Evolutionary conservation across 2,797 vertebrate genomes (phyloP), one percentile per base, ranked within the genome.

Genomic region (Vultur gryphus): DNA sequence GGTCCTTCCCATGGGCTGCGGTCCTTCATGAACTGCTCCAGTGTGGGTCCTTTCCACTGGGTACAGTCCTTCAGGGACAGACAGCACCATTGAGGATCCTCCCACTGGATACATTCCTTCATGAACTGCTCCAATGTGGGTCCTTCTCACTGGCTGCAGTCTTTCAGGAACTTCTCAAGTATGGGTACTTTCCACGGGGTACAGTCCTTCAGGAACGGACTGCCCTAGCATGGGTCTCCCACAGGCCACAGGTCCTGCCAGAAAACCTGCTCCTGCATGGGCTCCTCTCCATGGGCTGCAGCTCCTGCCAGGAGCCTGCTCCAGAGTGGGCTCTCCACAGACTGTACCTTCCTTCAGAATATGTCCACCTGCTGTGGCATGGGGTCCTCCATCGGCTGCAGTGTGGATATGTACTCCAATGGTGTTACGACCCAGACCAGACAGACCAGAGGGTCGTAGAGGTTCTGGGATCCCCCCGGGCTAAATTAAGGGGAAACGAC

Each of bases 21-120:
- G 44, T 71, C 14, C 17, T 75, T 48, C 41, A 73, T 0, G 2
- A 39, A 46, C 23, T 55, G 7, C 23, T 75, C 31, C 52, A 51
- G 2, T 23, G 11, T 43, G 46, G 13, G 10, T 69, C 6, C 16
- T 77, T 72, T 62, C 13, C 12, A 37, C 7, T 7, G 21, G 24
- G 4, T 39, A 33, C 10, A 35, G 13, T 33, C 17, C 37, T 29
- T 52, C 64, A 51, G 44, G 54, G 16, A 25, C 41, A 65, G 39
- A 44, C 7, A 25, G 18, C 2, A 3, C 9, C 10, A 10, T 0
- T 41, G 15, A 65, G 52, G 9, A 33, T 43, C 13, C 31, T 81
- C 8, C 13, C 19, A 28, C 26, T 49, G 21, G 19, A 20, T 49
- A 54, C 21, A 8, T 29, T 86, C 15, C 29, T 33, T 52, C 11